Evolutionary conservation across 2,113 vertebrate genomes (phyloP).

Genomic region (Phalacrocorax pelagicus): DNA sequence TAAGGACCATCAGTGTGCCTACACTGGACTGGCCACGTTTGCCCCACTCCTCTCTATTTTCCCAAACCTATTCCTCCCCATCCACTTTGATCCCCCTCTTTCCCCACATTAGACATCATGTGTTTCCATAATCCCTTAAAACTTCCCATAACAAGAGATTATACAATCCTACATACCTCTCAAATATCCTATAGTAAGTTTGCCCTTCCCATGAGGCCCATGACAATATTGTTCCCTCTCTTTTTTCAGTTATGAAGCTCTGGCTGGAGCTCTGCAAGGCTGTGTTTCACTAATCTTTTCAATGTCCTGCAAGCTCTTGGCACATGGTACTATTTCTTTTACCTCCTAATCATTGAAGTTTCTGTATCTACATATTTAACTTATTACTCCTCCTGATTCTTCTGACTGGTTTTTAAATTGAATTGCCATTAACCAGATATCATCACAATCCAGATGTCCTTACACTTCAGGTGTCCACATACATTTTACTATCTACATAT

Average conservation of each 20-base stretch:
- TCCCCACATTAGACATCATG: not conserved
- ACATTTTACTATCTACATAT: not conserved
- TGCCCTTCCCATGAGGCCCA: not conserved
- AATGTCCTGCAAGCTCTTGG: not conserved
- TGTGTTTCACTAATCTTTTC: not conserved
- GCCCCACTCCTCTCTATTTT: not conserved
- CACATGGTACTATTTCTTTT: not conserved
- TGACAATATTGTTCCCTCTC: accelerated
- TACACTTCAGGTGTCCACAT: not conserved
- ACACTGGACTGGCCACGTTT: not conserved
- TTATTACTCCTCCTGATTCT: not conserved
- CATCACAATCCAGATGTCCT: not conserved
- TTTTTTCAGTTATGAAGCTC: not conserved
- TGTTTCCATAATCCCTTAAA: not conserved
- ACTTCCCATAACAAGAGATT: not conserved
- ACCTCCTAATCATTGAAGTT: not conserved
- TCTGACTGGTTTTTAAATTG: not conserved
- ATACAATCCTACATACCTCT: not conserved
- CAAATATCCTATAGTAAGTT: not conserved
- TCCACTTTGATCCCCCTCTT: not conserved
- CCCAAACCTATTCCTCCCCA: not conserved
- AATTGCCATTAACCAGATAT: not conserved
- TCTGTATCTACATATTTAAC: not conserved
- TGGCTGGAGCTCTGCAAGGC: not conserved
- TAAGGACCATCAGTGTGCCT: not conserved